These are phyloP conservation scores for Melanocharis versteri DNA, from an alignment of 2,113 vertebrate genomes.

Conservation along the genomic window DNA sequence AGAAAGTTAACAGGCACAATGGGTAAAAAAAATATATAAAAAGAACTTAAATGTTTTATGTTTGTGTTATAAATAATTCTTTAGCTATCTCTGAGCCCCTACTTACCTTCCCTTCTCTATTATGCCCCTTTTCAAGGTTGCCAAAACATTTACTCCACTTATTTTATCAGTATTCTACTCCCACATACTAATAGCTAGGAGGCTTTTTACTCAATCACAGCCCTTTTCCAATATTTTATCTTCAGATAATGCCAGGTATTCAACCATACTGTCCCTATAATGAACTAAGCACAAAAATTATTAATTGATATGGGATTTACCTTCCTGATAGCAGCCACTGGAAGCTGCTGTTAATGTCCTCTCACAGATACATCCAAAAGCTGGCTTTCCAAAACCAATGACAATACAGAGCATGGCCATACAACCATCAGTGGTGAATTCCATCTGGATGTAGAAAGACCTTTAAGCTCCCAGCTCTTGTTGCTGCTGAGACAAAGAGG, in stretches of 20 bases:
- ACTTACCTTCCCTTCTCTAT: not conserved
- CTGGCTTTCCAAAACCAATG: not conserved
- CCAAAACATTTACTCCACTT: not conserved
- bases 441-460: not conserved
- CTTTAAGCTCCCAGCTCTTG: not conserved
- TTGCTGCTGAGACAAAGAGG: not conserved
- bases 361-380: rapidly evolving
- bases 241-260: not conserved
- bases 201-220: not conserved
- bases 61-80: not conserved
- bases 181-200: not conserved
- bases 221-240: not conserved
- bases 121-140: not conserved
- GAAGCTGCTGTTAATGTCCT: not conserved
- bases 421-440: not conserved
- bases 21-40: not conserved
- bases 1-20: not conserved
- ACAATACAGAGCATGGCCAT: not conserved
- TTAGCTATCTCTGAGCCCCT: not conserved
- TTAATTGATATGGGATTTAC: not conserved
- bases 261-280: not conserved
- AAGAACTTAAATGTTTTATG: not conserved
- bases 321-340: not conserved
- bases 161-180: not conserved
- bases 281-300: not conserved